Evolutionary conservation across 2,797 vertebrate genomes (phyloP), one percentile per base, ranked within the genome.

Genomic region (Sternarchorhynchus goeldii): DNA sequence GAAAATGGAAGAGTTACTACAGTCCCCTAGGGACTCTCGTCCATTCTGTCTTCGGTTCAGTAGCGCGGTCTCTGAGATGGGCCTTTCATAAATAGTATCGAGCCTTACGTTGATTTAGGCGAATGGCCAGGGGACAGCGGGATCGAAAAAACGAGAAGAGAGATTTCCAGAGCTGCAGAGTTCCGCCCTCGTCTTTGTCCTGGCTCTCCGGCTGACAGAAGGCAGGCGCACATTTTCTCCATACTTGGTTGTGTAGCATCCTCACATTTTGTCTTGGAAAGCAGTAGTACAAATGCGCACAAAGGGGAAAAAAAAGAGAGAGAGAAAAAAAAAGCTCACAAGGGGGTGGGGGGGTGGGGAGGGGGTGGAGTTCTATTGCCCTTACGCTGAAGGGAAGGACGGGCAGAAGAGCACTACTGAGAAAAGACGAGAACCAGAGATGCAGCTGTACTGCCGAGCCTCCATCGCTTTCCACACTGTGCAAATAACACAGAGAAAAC

Each of bases 41-140:
- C 36, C 59, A 76, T 81, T 73, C 74, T 20, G 53, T 57, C 68
- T 83, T 84, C 55, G 81, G 78, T 80, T 75, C 63, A 62, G 68
- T 71, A 80, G 59, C n/a, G 17, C 16, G n/a, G 41, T 77, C 76
- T 70, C 69, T 32, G 21, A 71, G 77, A 71, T 55, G 65, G 8
- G 57, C 56, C 75, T 58, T 73, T 76, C 71, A 71, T 82, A 53
- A 73, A 76, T 29, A 67, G 25, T 12, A 16, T 21, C 68, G 18
- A 63, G 34, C 18, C 65, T 50, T 73, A 64, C 60, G 76, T 56
- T 76, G 79, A 80, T 82, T 74, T 75, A 65, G 17, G 68, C 25
- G 59, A 78, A 82, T 66, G 70, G 75, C 77, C 67, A 62, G 0
- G 17, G 70, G 75, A 69, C 8, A 14, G 10, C 2, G 34, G 39